phyloP scores from a whole-genome alignment of 2,113 vertebrate genomes.

The Colistium nudipinnis region DNA sequence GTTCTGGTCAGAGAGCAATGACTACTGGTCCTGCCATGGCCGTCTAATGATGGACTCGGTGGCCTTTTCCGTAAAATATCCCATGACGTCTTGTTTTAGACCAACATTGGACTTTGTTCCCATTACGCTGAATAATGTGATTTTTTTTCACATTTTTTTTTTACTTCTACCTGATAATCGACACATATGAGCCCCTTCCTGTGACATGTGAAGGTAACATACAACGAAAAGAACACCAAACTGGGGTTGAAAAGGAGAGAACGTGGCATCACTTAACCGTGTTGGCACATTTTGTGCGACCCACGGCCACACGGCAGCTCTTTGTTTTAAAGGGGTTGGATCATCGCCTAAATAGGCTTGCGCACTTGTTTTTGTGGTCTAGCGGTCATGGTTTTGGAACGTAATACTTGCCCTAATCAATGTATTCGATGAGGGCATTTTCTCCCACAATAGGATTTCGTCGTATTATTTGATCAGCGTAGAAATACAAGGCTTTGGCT shows the following conservation, averaged over 20 bases:
- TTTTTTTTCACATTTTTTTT: constrained; percentile 7
- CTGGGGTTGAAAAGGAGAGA: neutral
- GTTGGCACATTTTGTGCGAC: constrained; percentile 19
- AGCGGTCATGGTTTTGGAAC: too few species aligned
- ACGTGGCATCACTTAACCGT: neutral
- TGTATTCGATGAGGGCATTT: too few species aligned
- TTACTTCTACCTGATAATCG: neutral
- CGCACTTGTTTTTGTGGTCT: too few species aligned
- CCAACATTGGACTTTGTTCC: constrained; percentile 22
- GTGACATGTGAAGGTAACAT: neutral
- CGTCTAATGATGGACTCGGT: constrained; percentile 58
- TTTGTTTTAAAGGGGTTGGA: neutral
- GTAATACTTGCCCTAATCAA: too few species aligned
- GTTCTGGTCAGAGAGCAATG: constrained; percentile 44
- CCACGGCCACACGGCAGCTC: constrained; percentile 20
- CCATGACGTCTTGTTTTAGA: constrained; percentile 45
- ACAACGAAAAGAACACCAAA: neutral
- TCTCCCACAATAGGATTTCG: too few species aligned
- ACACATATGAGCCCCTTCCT: neutral
- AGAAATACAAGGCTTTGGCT: too few species aligned
- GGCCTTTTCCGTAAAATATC: constrained; percentile 47
- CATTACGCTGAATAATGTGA: constrained; percentile 20
- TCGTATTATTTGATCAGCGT: too few species aligned
- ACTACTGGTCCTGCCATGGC: constrained; percentile 49
- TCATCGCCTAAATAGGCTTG: neutral